Base-by-base conservation (phyloP, 2,113 vertebrate species). In the Corythornis vintsioides region DNA sequence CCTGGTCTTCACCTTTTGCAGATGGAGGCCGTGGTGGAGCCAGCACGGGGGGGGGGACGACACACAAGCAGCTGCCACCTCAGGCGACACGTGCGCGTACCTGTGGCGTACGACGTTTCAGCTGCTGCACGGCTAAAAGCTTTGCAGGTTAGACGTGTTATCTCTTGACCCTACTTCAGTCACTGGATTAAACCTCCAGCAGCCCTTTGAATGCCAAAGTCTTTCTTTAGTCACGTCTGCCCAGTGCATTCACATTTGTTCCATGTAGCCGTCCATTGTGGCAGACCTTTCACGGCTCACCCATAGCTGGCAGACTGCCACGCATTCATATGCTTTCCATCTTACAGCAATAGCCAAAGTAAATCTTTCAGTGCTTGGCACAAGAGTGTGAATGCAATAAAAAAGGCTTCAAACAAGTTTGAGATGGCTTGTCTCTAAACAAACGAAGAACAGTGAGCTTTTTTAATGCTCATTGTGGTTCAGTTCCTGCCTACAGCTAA, bases 281-380 rank as follows among this genome's bases (percentile, higher is more conserved):
- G 29, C 94, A 59, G 70, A 63, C 29, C 90, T 93, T 74, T 86
- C 92, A 63, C 56, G 10, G 94, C 95, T 93, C 94, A 45, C 93
- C 93, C 92, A 2, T 19, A 13, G 83, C 95, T 95, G 95, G 96
- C 95, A 60, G 79, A 3, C 83, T 3, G 95, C 95, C 96, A 91
- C 8, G 72, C 95, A 67, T 92, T 94, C 94, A 89, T 73, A 5
- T 66, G 92, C 94, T 94, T 89, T 83, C 93, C 95, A 89, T 97
- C 94, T 47, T 47, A 80, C 94, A 84, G 77, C 90, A 79, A 93
- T 87, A 84, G 96, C 95, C 96, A 79, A 87, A 94, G 95, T 59
- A 79, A 94, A 96, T 93, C 95, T 94, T 64, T 83, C 95, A 64
- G 91, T 42, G 87, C 93, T 94, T 93, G 95, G 95, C 95, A 94